Base-by-base conservation (phyloP, 2,797 vertebrate species). In the Borostomias antarcticus region DNA sequence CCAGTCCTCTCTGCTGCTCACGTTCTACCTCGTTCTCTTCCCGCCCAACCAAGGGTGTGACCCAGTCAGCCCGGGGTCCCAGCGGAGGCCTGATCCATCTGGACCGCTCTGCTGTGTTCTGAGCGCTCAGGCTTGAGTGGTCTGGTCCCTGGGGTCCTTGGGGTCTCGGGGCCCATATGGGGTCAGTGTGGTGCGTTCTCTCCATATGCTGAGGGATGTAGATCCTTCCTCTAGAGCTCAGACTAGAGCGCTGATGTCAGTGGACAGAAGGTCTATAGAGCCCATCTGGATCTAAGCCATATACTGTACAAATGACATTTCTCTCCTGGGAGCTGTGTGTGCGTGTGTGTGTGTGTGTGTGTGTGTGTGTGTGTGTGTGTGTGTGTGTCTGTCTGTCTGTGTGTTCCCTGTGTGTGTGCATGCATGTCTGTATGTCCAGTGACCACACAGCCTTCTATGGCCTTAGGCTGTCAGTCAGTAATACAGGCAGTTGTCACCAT, bases 341-440 rank as follows among this genome's bases (percentile, higher is more conserved):
- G 5, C 19, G 13, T 57, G 54, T 57, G 29, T 57, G 30, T 57
- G 17, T 57, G 54, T 33, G 54, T 33, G 54, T 23, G 30, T 35
- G 54, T 35, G 54, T 57, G n/a, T 9, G 30, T 21, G 29, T 21
- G 29, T 57, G 53, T 13, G 53, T 35, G 32, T 35, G 32, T 58
- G 30, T 21, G 19, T 1, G 4, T 15, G n/a, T 9, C n/a, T 21
- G 29, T 21, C 17, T 57, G 53, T 13, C 28, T 35, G 32, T 35
- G 32, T 58, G 30, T 21, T 8, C n/a, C n/a, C n/a, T 1, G 4
- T 15, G 6, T 28, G 50, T 50, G 47, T 50, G 47, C 21, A n/a
- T 48, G 47, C 9, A 19, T 25, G 47, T 23, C 17, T 6, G 48
- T 25, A n/a, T 50, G 48, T 50, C 7, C 40, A 17, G 40, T n/a